Base-by-base conservation (phyloP, 2,888 invertebrate species). In the Coremacera marginata region DNA sequence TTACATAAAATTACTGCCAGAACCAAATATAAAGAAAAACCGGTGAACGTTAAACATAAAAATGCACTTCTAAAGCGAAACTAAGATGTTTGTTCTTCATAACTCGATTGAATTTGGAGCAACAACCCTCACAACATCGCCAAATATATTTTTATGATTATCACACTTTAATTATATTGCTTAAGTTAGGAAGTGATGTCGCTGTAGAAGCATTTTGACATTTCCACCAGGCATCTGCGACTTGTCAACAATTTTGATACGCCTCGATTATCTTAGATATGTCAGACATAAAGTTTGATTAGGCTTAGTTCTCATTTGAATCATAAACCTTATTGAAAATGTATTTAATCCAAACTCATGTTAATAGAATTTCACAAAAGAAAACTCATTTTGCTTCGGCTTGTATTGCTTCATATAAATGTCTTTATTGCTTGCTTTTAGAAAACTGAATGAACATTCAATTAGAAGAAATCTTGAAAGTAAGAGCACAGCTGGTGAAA, bases 61-160 rank as follows among this genome's bases (percentile, higher is more conserved):
- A 63, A 31, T 73, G 73, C 73, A 73, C 73, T 73, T 63, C 52
- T 7, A 31, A 52, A 63, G 65, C 49, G 16, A 62, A 34, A 31
- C 5, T 11, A 25, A 19, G 27, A 49, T 7, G 19, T 19, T 14
- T 0, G 19, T 37, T 51, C 27, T 25, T 16, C 9, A 19, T 14
- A 22, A n/a, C 67, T 22, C 49, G 11, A 25, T n/a, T 51, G 25
- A 22, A 68, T 27, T 14, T 55, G 31, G 52, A 70, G 52, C 52
- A 52, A 62, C 44, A 65, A 74, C 65, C 63, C 52, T 74, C 51
- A 19, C 51, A 52, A 5, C 16, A 19, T 16, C 31, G 19, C 5
- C 63, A 60, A 37, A 37, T 60, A 8, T 37, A 14, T 22, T 31
- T 70, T 14, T 51, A 27, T 34, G 70, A 70, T 70, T 70, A 70